Percentiles rank a stretch among this genome's conserved stretches.
phyloP scores from a whole-genome alignment of 2,797 vertebrate species.

The Bovichtus diacanthus region DNA sequence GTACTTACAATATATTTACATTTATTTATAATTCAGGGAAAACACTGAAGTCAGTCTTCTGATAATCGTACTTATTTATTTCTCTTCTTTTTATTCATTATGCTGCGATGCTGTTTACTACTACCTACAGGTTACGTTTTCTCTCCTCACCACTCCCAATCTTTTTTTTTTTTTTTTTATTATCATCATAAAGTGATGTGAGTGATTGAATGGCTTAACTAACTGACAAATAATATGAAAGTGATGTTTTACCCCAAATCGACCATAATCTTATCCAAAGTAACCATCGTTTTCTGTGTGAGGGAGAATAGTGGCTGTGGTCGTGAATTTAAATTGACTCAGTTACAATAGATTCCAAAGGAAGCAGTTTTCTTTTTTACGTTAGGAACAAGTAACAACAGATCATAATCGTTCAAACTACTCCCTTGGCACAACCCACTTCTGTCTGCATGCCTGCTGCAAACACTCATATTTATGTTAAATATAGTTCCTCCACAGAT shows the following conservation, averaged over 20 bases:
- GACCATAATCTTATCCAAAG: neutral
- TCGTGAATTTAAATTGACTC: neutral
- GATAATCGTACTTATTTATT: constrained; percentile 7
- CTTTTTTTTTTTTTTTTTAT: constrained; percentile 12
- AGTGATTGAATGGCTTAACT: too few relatives aligned
- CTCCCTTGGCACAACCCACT: neutral
- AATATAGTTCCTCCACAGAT: neutral
- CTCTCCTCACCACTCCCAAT: neutral
- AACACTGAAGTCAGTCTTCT: neutral
- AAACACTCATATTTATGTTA: neutral
- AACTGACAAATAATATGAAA: constrained; percentile 11
- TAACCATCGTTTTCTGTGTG: neutral
- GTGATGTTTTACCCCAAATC: neutral
- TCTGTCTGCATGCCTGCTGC: neutral
- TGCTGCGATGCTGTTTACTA: neutral
- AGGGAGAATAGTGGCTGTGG: neutral
- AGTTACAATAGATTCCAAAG: neutral
- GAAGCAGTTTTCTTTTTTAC: neutral
- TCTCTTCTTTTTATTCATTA: neutral
- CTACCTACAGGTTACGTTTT: neutral
- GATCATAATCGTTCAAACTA: neutral
- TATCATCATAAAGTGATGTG: constrained; percentile 27
- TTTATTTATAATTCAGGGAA: neutral
- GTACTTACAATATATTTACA: constrained; percentile 60
- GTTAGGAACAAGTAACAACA: neutral